Evolutionary conservation across 1,140 invertebrate species (phyloP).

Genomic region (Muscidifurax raptorellus): DNA sequence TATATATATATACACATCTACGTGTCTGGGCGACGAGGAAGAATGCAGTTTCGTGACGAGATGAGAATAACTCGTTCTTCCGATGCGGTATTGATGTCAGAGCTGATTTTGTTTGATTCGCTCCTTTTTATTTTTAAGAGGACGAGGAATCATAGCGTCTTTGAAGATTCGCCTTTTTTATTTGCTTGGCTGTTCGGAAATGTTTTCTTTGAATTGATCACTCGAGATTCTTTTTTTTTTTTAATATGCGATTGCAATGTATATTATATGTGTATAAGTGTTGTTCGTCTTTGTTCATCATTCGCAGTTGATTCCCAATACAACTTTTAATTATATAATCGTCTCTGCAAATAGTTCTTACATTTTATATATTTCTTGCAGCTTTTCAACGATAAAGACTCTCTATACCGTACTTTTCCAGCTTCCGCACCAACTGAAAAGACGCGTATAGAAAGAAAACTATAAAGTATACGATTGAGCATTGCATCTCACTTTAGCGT

Average conservation of each 20-base stretch:
- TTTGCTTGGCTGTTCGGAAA: constrained; percentile 4
- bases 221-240: background rate
- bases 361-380: too few species aligned
- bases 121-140: background rate
- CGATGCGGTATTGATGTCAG: background rate
- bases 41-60: background rate
- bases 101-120: background rate
- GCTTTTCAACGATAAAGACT: too few species aligned
- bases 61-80: background rate
- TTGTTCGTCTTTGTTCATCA: too few species aligned
- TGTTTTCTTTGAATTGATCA: background rate
- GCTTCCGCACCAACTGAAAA: too few species aligned
- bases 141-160: background rate
- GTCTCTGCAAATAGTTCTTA: too few species aligned
- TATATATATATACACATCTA: too few species aligned
- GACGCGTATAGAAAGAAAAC: too few species aligned
- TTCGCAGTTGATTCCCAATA: too few species aligned
- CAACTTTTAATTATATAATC: too few species aligned
- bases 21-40: background rate
- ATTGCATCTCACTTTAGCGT: background rate
- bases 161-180: background rate
- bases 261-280: too few species aligned
- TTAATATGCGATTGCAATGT: too few species aligned
- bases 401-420: too few species aligned
- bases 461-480: background rate